These are phyloP conservation scores for Plagodis dolabraria DNA, from an alignment of 2,888 invertebrate genomes.

Conservation along the genomic window DNA sequence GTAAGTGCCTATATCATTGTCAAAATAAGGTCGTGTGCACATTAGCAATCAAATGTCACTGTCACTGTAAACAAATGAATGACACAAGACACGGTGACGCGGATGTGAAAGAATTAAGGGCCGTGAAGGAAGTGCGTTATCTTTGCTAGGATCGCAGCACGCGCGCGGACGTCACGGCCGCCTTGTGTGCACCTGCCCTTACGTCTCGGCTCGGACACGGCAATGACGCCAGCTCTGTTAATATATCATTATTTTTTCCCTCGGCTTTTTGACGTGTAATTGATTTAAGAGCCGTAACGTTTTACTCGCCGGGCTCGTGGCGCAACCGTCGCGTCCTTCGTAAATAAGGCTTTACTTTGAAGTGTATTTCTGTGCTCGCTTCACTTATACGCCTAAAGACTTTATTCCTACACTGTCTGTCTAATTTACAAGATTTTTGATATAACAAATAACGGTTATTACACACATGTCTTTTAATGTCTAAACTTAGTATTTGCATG, in stretches of 20 bases:
- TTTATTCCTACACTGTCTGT: constrained; percentile 9
- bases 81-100: constrained; percentile 25
- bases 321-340: constrained; percentile 17
- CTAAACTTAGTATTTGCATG: too few relatives aligned
- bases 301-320: constrained; percentile 12
- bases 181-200: constrained; percentile 63
- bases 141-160: constrained; percentile 30
- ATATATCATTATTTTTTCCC: constrained; percentile 40
- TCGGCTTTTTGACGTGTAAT: constrained; percentile 38
- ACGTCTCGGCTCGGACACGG: constrained; percentile 28
- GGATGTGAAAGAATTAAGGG: constrained; percentile 53
- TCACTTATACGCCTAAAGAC: constrained; percentile 14
- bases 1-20: constrained; percentile 39
- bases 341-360: constrained; percentile 17
- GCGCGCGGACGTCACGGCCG: constrained; percentile 40
- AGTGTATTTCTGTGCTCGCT: constrained; percentile 9
- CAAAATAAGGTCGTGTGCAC: constrained; percentile 38
- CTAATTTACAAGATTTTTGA: constrained; percentile 18
- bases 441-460: constrained; percentile 10
- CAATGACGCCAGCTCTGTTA: constrained; percentile 26
- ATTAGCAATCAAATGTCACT: constrained; percentile 54
- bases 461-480: too few relatives aligned
- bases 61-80: constrained; percentile 55
- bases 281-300: constrained; percentile 41
- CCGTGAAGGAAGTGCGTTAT: constrained; percentile 50